These are phyloP conservation scores for Trissolcus basalis DNA, from an alignment of 1,140 invertebrate genomes.

Conservation along the genomic window DNA sequence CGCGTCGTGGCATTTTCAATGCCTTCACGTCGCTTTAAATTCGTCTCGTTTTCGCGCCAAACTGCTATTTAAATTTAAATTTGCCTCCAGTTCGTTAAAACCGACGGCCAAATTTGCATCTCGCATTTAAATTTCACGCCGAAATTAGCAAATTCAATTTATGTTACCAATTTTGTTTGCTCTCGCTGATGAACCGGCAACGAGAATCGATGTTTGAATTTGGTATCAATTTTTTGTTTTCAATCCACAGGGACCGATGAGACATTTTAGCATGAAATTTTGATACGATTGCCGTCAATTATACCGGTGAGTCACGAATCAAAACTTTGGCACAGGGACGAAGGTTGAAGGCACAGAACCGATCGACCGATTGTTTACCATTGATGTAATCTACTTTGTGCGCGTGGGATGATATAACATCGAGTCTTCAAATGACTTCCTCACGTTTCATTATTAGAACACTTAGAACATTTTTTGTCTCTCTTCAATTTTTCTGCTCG, in stretches of 20 bases:
- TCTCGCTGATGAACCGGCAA: no score
- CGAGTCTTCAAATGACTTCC: background rate
- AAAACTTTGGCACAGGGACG: no score
- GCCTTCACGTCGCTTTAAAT: slow-evolving; percentile 11
- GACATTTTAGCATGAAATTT: no score
- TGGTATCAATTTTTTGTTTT: no score
- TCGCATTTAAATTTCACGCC: slow-evolving; percentile 9
- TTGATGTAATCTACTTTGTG: slow-evolving; percentile 20
- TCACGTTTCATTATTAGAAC: slow-evolving; percentile 9
- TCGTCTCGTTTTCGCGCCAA: slow-evolving; percentile 10
- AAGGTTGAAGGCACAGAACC: background rate
- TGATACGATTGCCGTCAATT: no score
- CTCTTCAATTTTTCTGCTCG: background rate
- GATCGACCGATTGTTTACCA: slow-evolving; percentile 19
- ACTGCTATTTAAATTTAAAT: slow-evolving; percentile 21
- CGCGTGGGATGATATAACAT: slow-evolving; percentile 20
- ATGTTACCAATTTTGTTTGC: no score
- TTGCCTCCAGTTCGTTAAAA: slow-evolving; percentile 13
- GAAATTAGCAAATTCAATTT: background rate
- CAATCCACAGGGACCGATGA: no score
- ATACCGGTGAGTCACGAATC: no score
- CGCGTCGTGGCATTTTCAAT: slow-evolving; percentile 44
- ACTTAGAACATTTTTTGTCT: slow-evolving; percentile 4
- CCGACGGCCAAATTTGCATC: slow-evolving; percentile 1
- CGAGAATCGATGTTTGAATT: no score